These are phyloP conservation scores for Rhogogaster chlorosoma DNA, from an alignment of 2,888 invertebrate genomes.

Conservation along the genomic window DNA sequence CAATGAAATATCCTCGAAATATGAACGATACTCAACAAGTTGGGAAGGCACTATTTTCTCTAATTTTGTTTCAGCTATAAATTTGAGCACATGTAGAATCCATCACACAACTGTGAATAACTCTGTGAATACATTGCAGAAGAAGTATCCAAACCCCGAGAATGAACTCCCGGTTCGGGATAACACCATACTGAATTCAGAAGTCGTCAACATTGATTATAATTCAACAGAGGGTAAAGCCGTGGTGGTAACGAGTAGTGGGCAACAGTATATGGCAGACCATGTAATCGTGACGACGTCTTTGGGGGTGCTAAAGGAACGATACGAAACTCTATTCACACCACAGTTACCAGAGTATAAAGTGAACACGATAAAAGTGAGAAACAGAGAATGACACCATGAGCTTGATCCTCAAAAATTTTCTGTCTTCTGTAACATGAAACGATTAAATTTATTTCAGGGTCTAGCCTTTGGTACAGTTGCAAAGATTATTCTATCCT, in stretches of 20 bases:
- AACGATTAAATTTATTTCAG: conserved; percentile 66
- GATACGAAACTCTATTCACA: conserved; percentile 79
- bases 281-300: conserved; percentile 86
- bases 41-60: background rate
- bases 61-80: background rate
- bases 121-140: conserved; percentile 60
- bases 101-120: background rate
- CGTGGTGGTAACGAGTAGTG: conserved; percentile 67
- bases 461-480: conserved; percentile 83
- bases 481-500: conserved; percentile 84
- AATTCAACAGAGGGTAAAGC: conserved; percentile 56
- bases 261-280: conserved; percentile 79
- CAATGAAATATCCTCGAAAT: background rate
- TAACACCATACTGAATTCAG: conserved; percentile 65
- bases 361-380: conserved; percentile 79
- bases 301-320: conserved; percentile 85
- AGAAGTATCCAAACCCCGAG: conserved; percentile 67
- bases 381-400: background rate
- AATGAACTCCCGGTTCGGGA: conserved; percentile 69
- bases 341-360: conserved; percentile 81
- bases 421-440: conserved; percentile 39
- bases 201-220: conserved; percentile 68
- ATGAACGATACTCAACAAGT: background rate
- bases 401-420: background rate
- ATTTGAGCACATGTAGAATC: background rate